Conservation (phyloP, 2,113 vertebrate species). For the Neoarius graeffei region DNA sequence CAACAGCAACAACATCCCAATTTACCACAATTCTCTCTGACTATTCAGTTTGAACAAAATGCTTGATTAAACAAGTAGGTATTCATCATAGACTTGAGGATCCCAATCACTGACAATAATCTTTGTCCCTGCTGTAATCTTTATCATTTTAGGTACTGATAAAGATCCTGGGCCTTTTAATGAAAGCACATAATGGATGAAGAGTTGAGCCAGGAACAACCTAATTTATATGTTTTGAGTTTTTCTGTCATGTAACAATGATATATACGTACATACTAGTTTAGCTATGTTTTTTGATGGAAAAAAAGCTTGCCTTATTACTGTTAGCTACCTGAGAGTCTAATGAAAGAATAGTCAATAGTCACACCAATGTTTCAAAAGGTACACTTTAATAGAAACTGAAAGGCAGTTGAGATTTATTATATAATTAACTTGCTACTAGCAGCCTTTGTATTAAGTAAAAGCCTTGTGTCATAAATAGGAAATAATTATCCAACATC, state of each 20-base stretch:
- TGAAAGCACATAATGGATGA: background rate
- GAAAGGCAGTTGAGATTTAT: background rate
- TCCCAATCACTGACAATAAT: background rate
- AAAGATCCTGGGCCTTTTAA: background rate
- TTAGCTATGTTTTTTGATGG: background rate
- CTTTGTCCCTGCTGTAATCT: background rate
- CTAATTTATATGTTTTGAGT: background rate
- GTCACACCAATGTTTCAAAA: background rate
- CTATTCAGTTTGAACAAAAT: background rate
- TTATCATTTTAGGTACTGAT: no score
- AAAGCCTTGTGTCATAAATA: background rate
- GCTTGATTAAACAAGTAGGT: background rate
- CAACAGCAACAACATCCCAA: background rate
- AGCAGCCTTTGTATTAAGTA: background rate
- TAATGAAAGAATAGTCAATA: background rate
- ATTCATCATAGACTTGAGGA: background rate
- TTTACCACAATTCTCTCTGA: background rate
- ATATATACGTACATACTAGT: background rate
- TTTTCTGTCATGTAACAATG: background rate
- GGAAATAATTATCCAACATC: background rate
- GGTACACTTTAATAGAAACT: background rate
- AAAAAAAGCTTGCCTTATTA: background rate
- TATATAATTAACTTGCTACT: background rate
- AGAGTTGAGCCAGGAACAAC: no score
- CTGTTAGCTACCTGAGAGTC: background rate